Base-by-base conservation (phyloP, 2,797 vertebrate genomes). In the Semaprochilodus insignis region DNA sequence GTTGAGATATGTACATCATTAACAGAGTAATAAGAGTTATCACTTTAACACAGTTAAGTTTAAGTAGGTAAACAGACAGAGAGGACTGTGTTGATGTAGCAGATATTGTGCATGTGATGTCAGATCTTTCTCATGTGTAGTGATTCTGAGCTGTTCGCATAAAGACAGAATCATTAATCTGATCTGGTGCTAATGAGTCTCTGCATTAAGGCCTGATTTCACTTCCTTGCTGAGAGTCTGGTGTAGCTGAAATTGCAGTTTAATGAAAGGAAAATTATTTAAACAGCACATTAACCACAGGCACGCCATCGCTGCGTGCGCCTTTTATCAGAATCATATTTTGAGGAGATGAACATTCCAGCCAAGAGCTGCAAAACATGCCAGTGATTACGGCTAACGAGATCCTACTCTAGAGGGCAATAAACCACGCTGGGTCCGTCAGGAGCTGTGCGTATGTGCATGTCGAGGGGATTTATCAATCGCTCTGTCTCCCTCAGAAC, bases 241-340 rank as follows among this genome's bases (percentile, higher is more conserved):
- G 77, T 88, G 21, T 70, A 71, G 80, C 87, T 86, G 65, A 73
- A 86, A 85, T 87, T 75, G 62, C 78, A 88, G 88, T 86, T 80
- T 83, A 73, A 66, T 89, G 70, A 84, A 83, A 81, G 73, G 78
- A 85, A 82, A 72, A 83, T 85, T 90, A 85, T 88, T 88, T 89
- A 85, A 77, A 78, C 65, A 67, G 6, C 34, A 40, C 82, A 86
- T 78, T 82, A 90, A 87, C 87, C 59, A 44, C 51, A 36, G n/a
- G 67, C 85, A 83, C 77, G 82, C 78, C 48, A 83, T 80, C 67
- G 67, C 78, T 52, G 81, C 54, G 57, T 77, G 73, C 80, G n/a
- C 87, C 69, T 52, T 90, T 90, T 78, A 81, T 86, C 67, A 55
- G 71, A 89, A 89, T 90, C 80, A 85, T 89, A 89, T 88, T 91